Conservation (phyloP, 2,113 vertebrate species). For the rat (Rattus norvegicus) region DNA sequence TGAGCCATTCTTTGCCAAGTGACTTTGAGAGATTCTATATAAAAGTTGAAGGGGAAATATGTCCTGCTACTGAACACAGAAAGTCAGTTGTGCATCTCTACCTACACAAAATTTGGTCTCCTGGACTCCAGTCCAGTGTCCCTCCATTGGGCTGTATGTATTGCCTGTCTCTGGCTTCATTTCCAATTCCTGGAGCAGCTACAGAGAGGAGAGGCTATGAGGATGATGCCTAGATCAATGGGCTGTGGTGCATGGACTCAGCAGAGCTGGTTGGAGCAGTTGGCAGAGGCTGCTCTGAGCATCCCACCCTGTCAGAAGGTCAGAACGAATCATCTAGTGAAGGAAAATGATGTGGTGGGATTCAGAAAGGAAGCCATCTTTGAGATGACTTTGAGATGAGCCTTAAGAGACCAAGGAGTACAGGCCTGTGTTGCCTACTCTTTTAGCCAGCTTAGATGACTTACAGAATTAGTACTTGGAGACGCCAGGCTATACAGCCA, state of each 20-base stretch:
- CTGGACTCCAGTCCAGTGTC: fast-evolving
- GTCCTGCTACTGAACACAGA: background rate
- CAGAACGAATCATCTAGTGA: constrained; percentile 12
- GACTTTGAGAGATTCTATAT: background rate
- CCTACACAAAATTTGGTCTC: background rate
- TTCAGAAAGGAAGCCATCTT: background rate
- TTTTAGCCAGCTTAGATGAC: background rate
- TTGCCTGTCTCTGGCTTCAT: background rate
- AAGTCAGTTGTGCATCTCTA: background rate
- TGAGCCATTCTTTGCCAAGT: background rate
- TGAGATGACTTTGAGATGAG: constrained; percentile 27
- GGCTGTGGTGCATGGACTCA: background rate
- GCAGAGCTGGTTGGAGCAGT: background rate
- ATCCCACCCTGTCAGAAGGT: constrained; percentile 54
- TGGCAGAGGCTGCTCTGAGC: background rate
- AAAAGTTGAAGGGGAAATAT: background rate
- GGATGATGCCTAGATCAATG: background rate
- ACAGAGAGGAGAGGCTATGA: background rate
- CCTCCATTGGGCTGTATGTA: fast-evolving
- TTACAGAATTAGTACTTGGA: background rate
- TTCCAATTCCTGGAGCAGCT: background rate
- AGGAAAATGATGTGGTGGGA: background rate
- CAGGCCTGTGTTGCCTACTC: background rate
- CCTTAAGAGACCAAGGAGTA: background rate
- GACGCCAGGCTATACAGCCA: background rate